These are phyloP conservation scores for Linyphia triangularis DNA, from an alignment of 2,888 invertebrate species.

Conservation along the genomic window DNA sequence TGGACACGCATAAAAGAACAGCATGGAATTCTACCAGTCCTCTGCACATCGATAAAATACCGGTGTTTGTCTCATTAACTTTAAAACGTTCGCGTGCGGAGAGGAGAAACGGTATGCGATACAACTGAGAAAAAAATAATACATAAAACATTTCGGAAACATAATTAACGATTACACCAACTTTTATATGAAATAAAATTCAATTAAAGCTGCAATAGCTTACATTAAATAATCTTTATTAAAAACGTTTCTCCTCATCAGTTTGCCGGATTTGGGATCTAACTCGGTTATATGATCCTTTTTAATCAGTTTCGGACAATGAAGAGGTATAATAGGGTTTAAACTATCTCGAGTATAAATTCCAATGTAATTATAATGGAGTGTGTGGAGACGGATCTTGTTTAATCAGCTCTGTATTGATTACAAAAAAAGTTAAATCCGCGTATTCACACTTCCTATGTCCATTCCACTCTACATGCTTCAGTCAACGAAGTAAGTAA, in stretches of 20 bases:
- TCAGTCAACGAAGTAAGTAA: too few species aligned
- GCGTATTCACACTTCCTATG: too few species aligned
- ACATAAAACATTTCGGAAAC: constrained; percentile 2
- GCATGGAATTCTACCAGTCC: background rate
- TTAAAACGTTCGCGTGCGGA: background rate
- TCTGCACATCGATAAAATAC: background rate
- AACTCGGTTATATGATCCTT: background rate
- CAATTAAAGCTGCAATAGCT: background rate
- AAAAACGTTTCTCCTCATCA: background rate
- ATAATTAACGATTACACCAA: background rate
- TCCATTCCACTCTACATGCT: too few species aligned
- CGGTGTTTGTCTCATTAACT: constrained; percentile 11
- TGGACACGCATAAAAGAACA: background rate
- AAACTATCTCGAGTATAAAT: background rate
- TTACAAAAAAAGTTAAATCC: too few species aligned
- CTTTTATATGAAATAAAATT: constrained; percentile 24
- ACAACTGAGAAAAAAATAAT: background rate
- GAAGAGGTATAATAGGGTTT: background rate
- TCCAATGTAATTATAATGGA: background rate
- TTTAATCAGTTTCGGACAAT: background rate
- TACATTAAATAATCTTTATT: background rate
- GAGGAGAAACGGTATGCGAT: background rate
- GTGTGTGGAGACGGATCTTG: too few species aligned
- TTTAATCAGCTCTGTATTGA: too few species aligned
- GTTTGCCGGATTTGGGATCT: background rate